phyloP scores from a whole-genome alignment of 2,113 vertebrate species.

The Syrrhaptes paradoxus region DNA sequence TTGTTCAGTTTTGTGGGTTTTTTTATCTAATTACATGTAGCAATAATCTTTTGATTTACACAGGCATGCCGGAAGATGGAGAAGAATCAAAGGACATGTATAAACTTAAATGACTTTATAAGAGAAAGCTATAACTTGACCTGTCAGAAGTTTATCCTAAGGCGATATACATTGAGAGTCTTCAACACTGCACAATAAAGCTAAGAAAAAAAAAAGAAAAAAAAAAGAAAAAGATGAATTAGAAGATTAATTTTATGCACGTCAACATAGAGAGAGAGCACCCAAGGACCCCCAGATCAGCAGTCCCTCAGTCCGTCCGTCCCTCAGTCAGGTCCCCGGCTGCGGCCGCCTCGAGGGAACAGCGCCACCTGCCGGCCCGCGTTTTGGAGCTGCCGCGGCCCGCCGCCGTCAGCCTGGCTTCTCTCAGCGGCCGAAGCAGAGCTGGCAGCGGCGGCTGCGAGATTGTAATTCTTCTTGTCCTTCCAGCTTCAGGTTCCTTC shows the following conservation, averaged over 20 bases:
- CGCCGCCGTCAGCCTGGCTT: not conserved
- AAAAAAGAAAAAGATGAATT: not conserved
- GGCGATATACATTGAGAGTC: not conserved
- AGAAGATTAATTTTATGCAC: not conserved
- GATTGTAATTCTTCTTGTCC: fast-evolving
- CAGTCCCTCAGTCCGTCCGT: not conserved
- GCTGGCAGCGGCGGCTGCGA: fast-evolving
- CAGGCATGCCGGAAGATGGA: not conserved
- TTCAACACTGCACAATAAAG: not conserved
- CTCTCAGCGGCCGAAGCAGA: not conserved
- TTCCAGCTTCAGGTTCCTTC: fast-evolving
- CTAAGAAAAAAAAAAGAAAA: not conserved
- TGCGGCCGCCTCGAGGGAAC: not conserved
- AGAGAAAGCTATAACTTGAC: not conserved
- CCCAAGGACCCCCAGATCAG: fast-evolving
- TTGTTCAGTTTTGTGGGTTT: not conserved
- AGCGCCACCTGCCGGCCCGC: not conserved
- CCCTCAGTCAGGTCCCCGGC: fast-evolving
- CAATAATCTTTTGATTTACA: not conserved
- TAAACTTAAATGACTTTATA: not conserved
- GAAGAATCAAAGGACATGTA: not conserved
- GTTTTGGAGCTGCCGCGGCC: too few relatives aligned
- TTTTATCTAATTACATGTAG: not conserved
- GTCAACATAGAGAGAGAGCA: too few relatives aligned
- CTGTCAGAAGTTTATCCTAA: not conserved